These are phyloP conservation scores for Agrypnia vestita DNA, from an alignment of 1,140 invertebrate genomes.

Conservation along the genomic window DNA sequence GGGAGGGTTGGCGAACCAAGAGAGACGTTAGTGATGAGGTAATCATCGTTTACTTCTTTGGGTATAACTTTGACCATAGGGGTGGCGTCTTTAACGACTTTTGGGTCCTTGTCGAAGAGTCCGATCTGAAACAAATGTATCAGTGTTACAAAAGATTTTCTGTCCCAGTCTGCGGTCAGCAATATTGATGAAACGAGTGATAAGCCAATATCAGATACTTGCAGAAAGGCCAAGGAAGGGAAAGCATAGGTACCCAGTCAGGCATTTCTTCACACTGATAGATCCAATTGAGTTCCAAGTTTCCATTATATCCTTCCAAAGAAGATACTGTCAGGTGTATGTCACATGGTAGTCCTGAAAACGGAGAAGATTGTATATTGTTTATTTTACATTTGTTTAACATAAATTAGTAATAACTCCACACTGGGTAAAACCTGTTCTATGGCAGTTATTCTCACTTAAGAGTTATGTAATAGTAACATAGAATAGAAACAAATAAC, in stretches of 20 bases:
- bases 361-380: background rate
- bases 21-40: conserved; percentile 68
- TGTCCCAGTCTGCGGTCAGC: too few species aligned
- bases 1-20: conserved; percentile 64
- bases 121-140: conserved; percentile 47
- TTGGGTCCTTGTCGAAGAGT: conserved; percentile 54
- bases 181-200: too few species aligned
- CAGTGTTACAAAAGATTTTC: too few species aligned
- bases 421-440: too few species aligned
- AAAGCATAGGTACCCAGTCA: conserved; percentile 49
- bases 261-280: conserved; percentile 34
- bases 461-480: too few species aligned
- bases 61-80: conserved; percentile 54
- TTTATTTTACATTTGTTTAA: too few species aligned
- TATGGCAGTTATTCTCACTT: too few species aligned
- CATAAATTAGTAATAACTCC: too few species aligned
- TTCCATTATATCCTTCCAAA: conserved; percentile 40
- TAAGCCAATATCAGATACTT: too few species aligned
- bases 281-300: conserved; percentile 55
- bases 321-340: conserved; percentile 50
- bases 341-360: conserved; percentile 13
- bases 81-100: conserved; percentile 12
- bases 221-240: too few species aligned
- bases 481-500: too few species aligned
- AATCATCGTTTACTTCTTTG: conserved; percentile 63